Evolutionary conservation across 2,797 vertebrate species (phyloP).

Genomic region (Alcedo quadribrachys): DNA sequence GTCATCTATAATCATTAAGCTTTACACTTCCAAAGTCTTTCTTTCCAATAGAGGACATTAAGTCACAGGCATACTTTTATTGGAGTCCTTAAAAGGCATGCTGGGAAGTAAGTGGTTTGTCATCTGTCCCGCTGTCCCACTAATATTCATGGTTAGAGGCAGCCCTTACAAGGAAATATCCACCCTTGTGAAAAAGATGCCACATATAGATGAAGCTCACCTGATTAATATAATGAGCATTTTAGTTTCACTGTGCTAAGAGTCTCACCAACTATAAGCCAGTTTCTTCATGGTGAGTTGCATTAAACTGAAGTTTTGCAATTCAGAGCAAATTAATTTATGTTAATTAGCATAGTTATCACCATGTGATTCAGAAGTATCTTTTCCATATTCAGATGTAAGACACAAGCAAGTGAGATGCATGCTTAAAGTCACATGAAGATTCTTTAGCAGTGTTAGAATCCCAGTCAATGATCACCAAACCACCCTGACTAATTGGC

Average conservation of each 20-base stretch:
- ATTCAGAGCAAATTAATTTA: neutral
- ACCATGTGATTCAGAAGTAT: neutral
- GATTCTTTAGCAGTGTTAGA: neutral
- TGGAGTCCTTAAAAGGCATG: neutral
- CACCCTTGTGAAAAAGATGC: neutral
- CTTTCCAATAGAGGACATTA: neutral
- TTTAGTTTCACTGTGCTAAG: neutral
- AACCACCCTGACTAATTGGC: neutral
- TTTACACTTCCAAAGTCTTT: neutral
- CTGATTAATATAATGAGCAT: neutral
- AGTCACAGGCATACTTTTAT: neutral
- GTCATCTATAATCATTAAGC: neutral
- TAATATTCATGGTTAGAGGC: neutral
- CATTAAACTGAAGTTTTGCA: neutral
- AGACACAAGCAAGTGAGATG: neutral
- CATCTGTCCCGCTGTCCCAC: neutral
- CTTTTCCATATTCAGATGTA: neutral
- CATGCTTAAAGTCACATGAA: neutral
- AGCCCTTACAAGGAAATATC: neutral
- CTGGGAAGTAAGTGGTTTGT: neutral
- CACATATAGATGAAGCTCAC: rapidly evolving
- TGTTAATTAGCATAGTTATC: neutral
- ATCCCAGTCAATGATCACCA: neutral
- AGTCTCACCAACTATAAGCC: neutral
- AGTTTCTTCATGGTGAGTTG: neutral